Conservation (phyloP, 2,113 vertebrate species). For the Notarius lentiginosus region DNA sequence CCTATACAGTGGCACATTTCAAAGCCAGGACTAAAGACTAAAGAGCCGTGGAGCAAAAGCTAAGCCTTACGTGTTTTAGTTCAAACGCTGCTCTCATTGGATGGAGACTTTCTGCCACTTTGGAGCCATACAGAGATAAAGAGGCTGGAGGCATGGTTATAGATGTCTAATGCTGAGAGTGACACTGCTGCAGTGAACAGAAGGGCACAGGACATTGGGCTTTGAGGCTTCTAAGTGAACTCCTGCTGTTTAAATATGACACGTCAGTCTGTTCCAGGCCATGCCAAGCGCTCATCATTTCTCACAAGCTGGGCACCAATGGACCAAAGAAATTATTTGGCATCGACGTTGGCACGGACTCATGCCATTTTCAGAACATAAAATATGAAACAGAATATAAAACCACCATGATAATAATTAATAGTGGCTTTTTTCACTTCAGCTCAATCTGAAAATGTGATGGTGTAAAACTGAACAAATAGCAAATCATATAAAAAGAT, state of each 20-base stretch:
- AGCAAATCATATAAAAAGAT: not conserved
- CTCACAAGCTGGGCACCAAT: not conserved
- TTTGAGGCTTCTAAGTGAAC: not conserved
- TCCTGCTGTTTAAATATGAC: slow-evolving; percentile 26
- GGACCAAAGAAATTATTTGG: slow-evolving; percentile 21
- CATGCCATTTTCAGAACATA: not conserved
- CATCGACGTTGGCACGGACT: not conserved
- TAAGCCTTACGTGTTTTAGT: slow-evolving; percentile 19
- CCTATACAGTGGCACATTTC: not conserved
- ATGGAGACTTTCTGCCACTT: slow-evolving; percentile 42
- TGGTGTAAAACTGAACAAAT: not conserved
- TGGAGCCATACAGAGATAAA: slow-evolving; percentile 38
- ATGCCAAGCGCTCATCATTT: slow-evolving; percentile 19
- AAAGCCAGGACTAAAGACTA: slow-evolving; percentile 16
- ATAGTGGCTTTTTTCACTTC: not conserved
- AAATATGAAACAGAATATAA: slow-evolving; percentile 5
- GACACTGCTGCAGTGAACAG: slow-evolving; percentile 11
- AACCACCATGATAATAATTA: not conserved
- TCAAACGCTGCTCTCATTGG: slow-evolving; percentile 14
- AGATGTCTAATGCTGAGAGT: slow-evolving; percentile 15
- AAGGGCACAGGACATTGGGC: slow-evolving; percentile 1
- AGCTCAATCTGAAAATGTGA: not conserved
- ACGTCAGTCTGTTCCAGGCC: slow-evolving; percentile 24
- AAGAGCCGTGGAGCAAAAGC: slow-evolving; percentile 21
- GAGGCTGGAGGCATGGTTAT: slow-evolving; percentile 14